Evolutionary conservation across 2,888 invertebrate species (phyloP).

Genomic region (Drosophila lutescens): DNA sequence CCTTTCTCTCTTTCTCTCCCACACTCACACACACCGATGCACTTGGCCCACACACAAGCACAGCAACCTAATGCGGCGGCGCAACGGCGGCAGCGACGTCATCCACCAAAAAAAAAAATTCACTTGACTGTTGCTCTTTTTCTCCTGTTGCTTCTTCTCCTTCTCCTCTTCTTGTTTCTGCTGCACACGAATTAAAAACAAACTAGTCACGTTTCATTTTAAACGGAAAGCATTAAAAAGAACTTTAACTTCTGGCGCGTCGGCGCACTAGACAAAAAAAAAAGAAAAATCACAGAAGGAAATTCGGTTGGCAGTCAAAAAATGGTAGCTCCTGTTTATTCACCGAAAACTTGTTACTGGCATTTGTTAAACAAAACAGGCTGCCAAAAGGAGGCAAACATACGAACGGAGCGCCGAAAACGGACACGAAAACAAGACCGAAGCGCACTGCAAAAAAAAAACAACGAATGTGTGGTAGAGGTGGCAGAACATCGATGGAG

Average conservation of each 20-base stretch:
- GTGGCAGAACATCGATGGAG: no score
- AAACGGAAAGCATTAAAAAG: conserved; percentile 11
- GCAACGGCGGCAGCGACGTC: conserved; percentile 39
- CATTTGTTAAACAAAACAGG: not conserved
- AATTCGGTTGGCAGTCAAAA: not conserved
- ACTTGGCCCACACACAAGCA: conserved; percentile 12
- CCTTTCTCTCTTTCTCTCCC: conserved; percentile 31
- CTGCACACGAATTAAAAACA: conserved; percentile 70
- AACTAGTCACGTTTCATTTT: conserved; percentile 70
- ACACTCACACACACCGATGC: conserved; percentile 25
- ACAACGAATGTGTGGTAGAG: not conserved
- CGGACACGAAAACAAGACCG: conserved; percentile 3
- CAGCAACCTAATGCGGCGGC: conserved; percentile 41
- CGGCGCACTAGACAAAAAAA: conserved; percentile 12
- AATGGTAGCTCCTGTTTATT: not conserved
- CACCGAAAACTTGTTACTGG: conserved; percentile 2
- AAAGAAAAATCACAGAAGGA: conserved; percentile 1
- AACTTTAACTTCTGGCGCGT: conserved; percentile 8
- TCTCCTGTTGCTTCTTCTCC: conserved; percentile 27
- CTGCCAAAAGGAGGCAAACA: not conserved
- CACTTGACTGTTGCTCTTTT: conserved; percentile 58
- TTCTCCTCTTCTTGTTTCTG: conserved; percentile 22
- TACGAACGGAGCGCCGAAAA: not conserved
- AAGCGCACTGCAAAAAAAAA: conserved; percentile 5
- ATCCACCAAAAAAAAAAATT: conserved; percentile 49